These are phyloP conservation scores for Megalopta genalis DNA, from an alignment of 1,140 invertebrate genomes.

Conservation along the genomic window DNA sequence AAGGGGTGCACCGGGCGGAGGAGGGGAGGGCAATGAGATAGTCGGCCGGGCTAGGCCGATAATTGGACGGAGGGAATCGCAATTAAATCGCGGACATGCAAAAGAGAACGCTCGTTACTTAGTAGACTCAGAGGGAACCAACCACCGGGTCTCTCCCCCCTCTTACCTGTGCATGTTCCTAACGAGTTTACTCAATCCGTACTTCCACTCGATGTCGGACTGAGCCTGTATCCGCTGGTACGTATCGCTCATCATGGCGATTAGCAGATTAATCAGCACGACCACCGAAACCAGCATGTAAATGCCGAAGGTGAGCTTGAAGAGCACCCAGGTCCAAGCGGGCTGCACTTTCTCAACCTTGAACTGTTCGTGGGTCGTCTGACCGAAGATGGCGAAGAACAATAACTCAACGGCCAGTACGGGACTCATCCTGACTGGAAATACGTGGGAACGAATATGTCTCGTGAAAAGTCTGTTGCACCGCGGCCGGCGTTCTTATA, in stretches of 20 bases:
- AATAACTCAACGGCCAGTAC: slow-evolving; percentile 96
- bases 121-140: too few relatives aligned
- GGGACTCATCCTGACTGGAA: slow-evolving; percentile 93
- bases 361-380: slow-evolving; percentile 93
- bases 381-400: slow-evolving; percentile 99
- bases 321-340: slow-evolving; percentile 88
- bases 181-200: slow-evolving; percentile 98
- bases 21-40: too few relatives aligned
- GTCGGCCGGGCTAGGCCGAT: too few relatives aligned
- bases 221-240: slow-evolving; percentile 99
- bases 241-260: slow-evolving; percentile 99
- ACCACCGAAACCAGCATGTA: slow-evolving; percentile 99
- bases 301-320: slow-evolving; percentile 91
- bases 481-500: slow-evolving; percentile 30
- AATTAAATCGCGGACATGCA: neutral
- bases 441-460: slow-evolving; percentile 80
- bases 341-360: slow-evolving; percentile 84
- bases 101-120: neutral
- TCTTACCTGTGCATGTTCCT: slow-evolving; percentile 94
- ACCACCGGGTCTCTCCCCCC: neutral
- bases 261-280: slow-evolving; percentile 98
- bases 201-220: slow-evolving; percentile 99
- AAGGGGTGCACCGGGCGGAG: neutral
- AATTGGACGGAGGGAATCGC: neutral
- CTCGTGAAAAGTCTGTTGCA: slow-evolving; percentile 48